Evolutionary conservation across 1,140 invertebrate species (phyloP).

Genomic region (Drosophila funebris): DNA sequence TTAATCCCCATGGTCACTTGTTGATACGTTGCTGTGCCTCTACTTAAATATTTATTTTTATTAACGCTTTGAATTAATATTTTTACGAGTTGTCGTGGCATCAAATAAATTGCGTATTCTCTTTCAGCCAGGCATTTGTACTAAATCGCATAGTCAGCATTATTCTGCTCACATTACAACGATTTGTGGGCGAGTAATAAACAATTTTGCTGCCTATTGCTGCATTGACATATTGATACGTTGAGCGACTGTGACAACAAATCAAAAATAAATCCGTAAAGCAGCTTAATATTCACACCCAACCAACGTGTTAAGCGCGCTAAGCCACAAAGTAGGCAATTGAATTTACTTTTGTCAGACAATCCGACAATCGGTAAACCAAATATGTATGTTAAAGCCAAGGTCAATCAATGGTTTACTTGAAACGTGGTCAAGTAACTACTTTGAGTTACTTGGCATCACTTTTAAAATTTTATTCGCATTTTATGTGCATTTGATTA

Average conservation of each 20-base stretch:
- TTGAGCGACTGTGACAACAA: conserved; percentile 1
- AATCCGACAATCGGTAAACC: not conserved
- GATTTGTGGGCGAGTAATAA: conserved; percentile 22
- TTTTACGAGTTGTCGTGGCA: not conserved
- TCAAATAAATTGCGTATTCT: not conserved
- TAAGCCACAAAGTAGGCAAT: conserved; percentile 31
- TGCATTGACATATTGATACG: not conserved
- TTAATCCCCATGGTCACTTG: not conserved
- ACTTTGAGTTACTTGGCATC: conserved; percentile 4
- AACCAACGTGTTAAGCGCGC: conserved; percentile 9
- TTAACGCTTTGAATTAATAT: not conserved
- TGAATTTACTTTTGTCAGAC: not conserved
- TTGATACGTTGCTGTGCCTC: not conserved
- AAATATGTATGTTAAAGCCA: conserved; percentile 6
- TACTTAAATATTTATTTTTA: not conserved
- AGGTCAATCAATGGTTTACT: conserved; percentile 40
- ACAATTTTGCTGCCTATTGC: conserved; percentile 5
- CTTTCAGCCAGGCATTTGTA: not conserved
- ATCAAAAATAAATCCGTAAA: conserved; percentile 26
- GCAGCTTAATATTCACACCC: conserved; percentile 49
- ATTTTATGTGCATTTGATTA: conserved; percentile 38
- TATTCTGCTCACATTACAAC: not conserved
- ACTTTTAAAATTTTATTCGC: conserved; percentile 36
- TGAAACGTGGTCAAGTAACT: not conserved
- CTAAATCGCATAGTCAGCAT: not conserved